Conservation (phyloP, 2,113 vertebrate genomes). For the Misgurnus anguillicaudatus region DNA sequence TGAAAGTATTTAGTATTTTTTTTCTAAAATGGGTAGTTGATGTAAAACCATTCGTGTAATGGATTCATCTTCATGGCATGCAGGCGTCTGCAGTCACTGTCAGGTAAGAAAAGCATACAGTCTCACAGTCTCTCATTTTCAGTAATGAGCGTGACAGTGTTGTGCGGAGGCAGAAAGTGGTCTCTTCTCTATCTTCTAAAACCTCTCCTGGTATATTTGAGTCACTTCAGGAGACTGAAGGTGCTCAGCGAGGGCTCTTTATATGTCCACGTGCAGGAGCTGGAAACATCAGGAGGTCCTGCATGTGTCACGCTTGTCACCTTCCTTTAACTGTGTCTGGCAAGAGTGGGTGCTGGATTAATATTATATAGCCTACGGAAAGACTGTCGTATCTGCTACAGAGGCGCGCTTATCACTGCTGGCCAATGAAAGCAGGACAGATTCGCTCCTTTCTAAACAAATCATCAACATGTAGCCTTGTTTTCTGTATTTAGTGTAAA, state of each 20-base stretch:
- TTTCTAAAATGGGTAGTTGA: no score
- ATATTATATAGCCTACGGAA: constrained; percentile 81
- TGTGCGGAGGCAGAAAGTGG: constrained; percentile 75
- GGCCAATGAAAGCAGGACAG: constrained; percentile 67
- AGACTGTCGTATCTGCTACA: constrained; percentile 72
- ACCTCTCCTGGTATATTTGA: constrained; percentile 66
- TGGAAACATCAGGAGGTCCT: constrained; percentile 79
- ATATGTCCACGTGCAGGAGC: constrained; percentile 60
- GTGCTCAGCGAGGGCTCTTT: constrained; percentile 63
- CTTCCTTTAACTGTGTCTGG: constrained; percentile 77
- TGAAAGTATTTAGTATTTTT: no score
- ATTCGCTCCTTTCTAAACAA: constrained; percentile 56
- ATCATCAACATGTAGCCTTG: not conserved
- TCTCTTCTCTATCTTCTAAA: constrained; percentile 67
- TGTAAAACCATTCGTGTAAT: no score
- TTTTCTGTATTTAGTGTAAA: not conserved
- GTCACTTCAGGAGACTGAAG: constrained; percentile 78
- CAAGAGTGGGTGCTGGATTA: constrained; percentile 78
- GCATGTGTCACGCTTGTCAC: constrained; percentile 81
- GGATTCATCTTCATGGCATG: not conserved
- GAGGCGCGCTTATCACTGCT: constrained; percentile 74
- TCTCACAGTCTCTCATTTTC: constrained; percentile 66
- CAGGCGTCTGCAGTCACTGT: not conserved
- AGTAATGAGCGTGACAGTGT: constrained; percentile 77
- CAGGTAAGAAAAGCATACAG: not conserved